A percentile compares a stretch with the other conserved stretches of the same genome.
Conservation (phyloP, 1,140 invertebrate genomes). For the Drosophila setifemur region DNA sequence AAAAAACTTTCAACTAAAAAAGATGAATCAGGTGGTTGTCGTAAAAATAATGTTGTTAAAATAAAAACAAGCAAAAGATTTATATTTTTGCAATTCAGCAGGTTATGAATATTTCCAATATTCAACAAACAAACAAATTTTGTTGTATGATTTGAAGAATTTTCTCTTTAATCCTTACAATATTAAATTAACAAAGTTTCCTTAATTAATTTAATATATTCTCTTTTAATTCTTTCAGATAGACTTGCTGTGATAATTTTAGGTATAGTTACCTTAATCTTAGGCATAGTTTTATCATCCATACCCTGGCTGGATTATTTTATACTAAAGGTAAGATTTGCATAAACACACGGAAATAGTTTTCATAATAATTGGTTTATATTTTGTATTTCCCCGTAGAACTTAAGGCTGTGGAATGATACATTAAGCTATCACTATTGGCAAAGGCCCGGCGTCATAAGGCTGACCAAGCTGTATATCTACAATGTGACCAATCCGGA, state of each 20-base stretch:
- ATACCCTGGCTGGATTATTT: slow-evolving; percentile 93
- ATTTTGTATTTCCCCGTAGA: slow-evolving; percentile 83
- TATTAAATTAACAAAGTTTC: not conserved
- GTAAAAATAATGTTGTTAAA: too few relatives aligned
- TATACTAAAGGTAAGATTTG: slow-evolving; percentile 88
- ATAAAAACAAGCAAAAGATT: too few relatives aligned
- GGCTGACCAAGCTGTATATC: slow-evolving; percentile 94
- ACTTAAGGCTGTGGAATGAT: slow-evolving; percentile 91
- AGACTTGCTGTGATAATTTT: slow-evolving; percentile 90
- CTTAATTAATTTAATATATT: not conserved
- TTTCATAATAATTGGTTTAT: not conserved
- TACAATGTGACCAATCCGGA: slow-evolving; percentile 94
- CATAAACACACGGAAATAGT: not conserved
- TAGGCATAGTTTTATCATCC: slow-evolving; percentile 91
- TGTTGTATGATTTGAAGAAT: not conserved
- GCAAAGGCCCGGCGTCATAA: slow-evolving; percentile 93
- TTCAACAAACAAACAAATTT: not conserved
- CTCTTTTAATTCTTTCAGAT: slow-evolving; percentile 85
- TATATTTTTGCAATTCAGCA: too few relatives aligned
- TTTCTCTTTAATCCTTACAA: not conserved
- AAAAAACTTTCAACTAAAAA: too few relatives aligned
- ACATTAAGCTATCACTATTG: slow-evolving; percentile 94
- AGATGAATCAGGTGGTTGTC: too few relatives aligned
- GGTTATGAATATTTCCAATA: not conserved
- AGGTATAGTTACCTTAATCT: slow-evolving; percentile 89